Evolutionary conservation across 2,888 invertebrate genomes (phyloP).

Genomic region (Hartigia nigra): DNA sequence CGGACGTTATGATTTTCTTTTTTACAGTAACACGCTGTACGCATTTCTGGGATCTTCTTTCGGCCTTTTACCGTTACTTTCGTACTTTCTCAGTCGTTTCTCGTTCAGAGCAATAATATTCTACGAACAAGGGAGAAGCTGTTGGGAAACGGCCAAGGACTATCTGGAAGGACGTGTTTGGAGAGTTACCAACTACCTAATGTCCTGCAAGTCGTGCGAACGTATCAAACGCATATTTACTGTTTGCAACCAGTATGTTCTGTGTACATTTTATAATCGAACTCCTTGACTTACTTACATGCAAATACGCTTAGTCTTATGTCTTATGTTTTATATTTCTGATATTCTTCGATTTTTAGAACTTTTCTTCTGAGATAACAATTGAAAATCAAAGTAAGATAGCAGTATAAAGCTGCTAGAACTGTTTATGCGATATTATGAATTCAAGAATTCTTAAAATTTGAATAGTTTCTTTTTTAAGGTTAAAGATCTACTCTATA

Average conservation of each 20-base stretch:
- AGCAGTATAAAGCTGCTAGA: too few relatives aligned
- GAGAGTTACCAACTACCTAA: constrained; percentile 56
- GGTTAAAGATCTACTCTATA: background rate
- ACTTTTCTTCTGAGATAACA: too few relatives aligned
- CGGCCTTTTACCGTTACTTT: constrained; percentile 6
- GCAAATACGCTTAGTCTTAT: background rate
- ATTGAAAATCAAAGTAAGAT: too few relatives aligned
- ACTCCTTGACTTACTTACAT: background rate
- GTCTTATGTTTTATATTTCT: background rate
- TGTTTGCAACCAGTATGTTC: background rate
- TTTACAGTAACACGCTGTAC: background rate
- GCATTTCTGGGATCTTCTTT: background rate
- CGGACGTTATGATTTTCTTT: constrained; percentile 6
- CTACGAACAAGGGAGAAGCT: constrained; percentile 10
- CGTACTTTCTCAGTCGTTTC: constrained; percentile 14
- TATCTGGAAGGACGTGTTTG: constrained; percentile 53
- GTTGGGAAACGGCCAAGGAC: constrained; percentile 51
- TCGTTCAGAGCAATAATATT: constrained; percentile 21
- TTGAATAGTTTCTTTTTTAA: background rate
- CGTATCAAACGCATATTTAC: background rate
- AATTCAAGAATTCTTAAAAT: too few relatives aligned
- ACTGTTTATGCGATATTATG: too few relatives aligned
- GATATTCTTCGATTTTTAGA: background rate
- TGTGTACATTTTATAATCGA: background rate
- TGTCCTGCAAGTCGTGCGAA: constrained; percentile 31